These are phyloP conservation scores for Gulo gulo DNA, from an alignment of 2,113 vertebrate genomes.

Conservation along the genomic window DNA sequence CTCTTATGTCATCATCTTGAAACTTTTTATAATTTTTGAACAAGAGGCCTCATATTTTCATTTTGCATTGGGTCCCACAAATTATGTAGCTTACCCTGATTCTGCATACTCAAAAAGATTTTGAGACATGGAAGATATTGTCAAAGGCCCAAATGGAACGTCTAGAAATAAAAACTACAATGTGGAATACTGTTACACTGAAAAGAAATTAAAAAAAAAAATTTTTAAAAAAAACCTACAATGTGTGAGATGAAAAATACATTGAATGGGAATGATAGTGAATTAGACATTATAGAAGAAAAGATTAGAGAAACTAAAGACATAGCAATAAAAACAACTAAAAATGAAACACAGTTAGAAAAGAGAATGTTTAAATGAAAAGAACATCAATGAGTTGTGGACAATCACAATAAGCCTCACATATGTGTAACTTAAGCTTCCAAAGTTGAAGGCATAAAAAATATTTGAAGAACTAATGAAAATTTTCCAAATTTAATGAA, in stretches of 20 bases:
- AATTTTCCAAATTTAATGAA: conserved; percentile 10
- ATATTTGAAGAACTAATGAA: neutral
- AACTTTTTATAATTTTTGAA: neutral
- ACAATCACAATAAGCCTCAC: neutral
- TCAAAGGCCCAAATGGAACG: neutral
- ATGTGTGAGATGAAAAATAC: neutral
- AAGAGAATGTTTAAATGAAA: neutral
- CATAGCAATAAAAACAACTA: neutral
- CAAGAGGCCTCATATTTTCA: neutral
- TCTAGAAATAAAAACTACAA: neutral
- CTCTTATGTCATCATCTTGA: neutral
- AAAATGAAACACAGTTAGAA: neutral
- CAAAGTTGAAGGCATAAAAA: neutral
- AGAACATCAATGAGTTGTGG: neutral
- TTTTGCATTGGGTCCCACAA: neutral
- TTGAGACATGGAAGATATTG: neutral
- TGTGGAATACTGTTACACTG: neutral
- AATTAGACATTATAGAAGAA: neutral
- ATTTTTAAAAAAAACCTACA: neutral
- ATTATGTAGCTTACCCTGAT: neutral
- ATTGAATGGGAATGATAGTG: neutral
- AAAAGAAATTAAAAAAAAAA: too few species aligned
- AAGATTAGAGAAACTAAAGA: neutral
- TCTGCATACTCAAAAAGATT: neutral
- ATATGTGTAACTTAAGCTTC: neutral